Evolutionary conservation across 2,888 invertebrate genomes (phyloP).

Genomic region (Erannis defoliaria): DNA sequence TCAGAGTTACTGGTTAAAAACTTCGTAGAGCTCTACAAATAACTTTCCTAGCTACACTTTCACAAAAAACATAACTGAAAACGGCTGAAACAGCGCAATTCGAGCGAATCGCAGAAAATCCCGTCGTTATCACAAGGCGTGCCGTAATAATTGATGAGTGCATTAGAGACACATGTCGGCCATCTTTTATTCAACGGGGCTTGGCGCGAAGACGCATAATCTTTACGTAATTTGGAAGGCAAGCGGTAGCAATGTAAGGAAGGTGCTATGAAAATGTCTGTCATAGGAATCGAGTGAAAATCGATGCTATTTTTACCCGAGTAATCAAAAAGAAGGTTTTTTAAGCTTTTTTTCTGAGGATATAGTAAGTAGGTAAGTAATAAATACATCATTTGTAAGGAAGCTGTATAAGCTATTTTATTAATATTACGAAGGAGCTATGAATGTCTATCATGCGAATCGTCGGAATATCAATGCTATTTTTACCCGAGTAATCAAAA

Average conservation of each 20-base stretch:
- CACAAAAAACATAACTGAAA: not conserved
- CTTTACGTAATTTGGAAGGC: constrained; percentile 55
- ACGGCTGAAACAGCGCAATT: constrained; percentile 1
- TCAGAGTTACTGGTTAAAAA: too few species aligned
- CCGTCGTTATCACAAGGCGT: constrained; percentile 57
- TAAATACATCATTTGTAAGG: constrained; percentile 54
- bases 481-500: not conserved
- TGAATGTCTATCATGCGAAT: constrained; percentile 7
- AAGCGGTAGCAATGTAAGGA: constrained; percentile 11
- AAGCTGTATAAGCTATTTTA: too few species aligned
- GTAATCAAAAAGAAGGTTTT: not conserved
- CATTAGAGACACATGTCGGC: constrained; percentile 81
- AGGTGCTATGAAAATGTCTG: constrained; percentile 13
- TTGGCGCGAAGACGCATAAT: constrained; percentile 52
- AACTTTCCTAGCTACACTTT: not conserved
- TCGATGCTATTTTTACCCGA: not conserved
- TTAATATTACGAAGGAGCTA: constrained; percentile 4
- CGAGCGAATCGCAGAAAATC: constrained; percentile 49
- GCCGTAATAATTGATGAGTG: constrained; percentile 81
- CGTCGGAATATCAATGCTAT: not conserved
- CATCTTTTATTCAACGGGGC: constrained; percentile 75
- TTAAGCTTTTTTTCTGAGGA: not conserved
- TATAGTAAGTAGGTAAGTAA: too few species aligned
- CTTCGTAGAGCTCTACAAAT: not conserved
- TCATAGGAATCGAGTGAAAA: not conserved